Base-by-base conservation (phyloP, 2,797 vertebrate genomes). In the Muraenolepis orangiensis region DNA sequence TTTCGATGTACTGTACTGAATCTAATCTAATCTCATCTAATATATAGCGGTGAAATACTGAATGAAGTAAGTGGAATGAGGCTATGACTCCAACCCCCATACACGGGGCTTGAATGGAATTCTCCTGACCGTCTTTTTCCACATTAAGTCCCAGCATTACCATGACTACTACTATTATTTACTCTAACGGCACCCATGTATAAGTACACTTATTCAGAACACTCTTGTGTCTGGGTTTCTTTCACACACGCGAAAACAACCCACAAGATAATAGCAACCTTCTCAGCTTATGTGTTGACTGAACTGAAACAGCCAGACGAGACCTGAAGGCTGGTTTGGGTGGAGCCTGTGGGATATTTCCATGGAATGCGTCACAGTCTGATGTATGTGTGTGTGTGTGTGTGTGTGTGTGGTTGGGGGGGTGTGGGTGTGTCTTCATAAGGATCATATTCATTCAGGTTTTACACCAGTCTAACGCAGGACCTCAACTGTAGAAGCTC, bases 351-450 rank as follows among this genome's bases (percentile, higher is more conserved):
- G 23, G 6, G 2, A 64, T 81, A 87, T 85, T 76, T 80, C 29
- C 36, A n/a, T 1, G 16, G 74, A 31, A 75, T 90, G 79, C 88
- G 71, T 87, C 85, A 89, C 72, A 18, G 46, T 6, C 16, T 12
- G 26, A 32, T 76, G 26, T 74, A 23, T 32, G 69, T 69, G 26
- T 36, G 57, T 66, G 42, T 72, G n/a, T 72, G 72, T 77, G 70
- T 71, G 64, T 40, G 42, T 20, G 20, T 31, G 11, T 23, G 69
- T 72, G 66, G 46, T 34, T 74, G 20, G n/a, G 20, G 14, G n/a
- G 28, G 46, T 4, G 38, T 8, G 34, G 2, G 4, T 18, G 13
- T 7, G 3, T 66, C 77, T 87, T 89, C n/a, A n/a, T 89, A 88
- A 90, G 76, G 86, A 8, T 36, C 68, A 34, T 34, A 38, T 71